Base-by-base conservation (phyloP, 2,888 invertebrate species). In the Aricia artaxerxes region DNA sequence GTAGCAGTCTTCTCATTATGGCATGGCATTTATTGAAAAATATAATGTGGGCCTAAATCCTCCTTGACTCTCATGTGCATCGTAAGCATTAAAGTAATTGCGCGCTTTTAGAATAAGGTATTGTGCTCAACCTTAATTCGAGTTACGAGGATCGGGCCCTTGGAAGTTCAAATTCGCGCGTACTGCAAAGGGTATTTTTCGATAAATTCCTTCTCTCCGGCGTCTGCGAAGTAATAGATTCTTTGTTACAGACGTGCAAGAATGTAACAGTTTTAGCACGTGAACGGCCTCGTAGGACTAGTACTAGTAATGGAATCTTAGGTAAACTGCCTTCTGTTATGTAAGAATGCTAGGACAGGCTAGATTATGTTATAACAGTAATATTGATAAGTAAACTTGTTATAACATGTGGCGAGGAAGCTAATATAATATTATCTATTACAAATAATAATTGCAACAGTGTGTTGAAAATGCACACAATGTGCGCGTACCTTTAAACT, bases 271-370 rank as follows among this genome's bases (percentile, higher is more conserved):
- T 35, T 6, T 53, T 6, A 31, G 35, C 57, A 57, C 69, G 69
- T 69, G 13, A 35, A 69, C 4, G 69, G 5, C 69, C 69, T 69
- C 69, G 38, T 11, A 13, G 16, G 24, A 38, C 69, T 38, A 5
- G 11, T 69, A 69, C 35, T 31, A 31, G 11, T 7, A 64, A 31
- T 64, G 38, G 38, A 69, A 35, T 69, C 69, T 69, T 69, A 69
- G 69, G 38, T 69, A 69, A 69, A 69, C 38, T 38, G 4, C 4
- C 64, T 31, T 31, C 11, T 13, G 69, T 69, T 69, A 69, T 69
- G 16, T 69, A 69, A 69, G 69, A 57, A 69, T 16, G 69, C 69
- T 69, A 69, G 69, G 69, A 13, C 69, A 69, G 38, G 13, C 35
- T 69, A 38, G 11, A 38, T 35, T 69, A 69, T 69, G 35, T 31